phyloP scores from a whole-genome alignment of 2,113 vertebrate species.

The Pangasianodon hypophthalmus region DNA sequence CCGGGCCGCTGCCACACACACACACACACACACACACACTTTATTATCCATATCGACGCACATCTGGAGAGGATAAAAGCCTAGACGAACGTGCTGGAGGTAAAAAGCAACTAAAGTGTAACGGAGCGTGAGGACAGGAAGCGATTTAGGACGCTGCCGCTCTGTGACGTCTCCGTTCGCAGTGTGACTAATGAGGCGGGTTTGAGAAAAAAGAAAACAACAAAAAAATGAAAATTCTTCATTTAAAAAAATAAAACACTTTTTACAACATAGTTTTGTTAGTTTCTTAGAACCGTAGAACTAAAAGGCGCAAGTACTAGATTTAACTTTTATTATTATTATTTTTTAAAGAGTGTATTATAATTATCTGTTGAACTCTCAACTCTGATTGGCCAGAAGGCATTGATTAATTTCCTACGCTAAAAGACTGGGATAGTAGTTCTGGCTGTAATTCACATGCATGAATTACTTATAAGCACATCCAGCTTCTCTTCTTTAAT shows the following conservation, averaged over 20 bases:
- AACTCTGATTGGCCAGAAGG: not conserved
- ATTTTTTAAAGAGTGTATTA: not conserved
- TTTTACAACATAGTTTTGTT: too few species aligned
- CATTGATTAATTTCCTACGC: not conserved
- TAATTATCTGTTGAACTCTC: not conserved
- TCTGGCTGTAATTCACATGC: not conserved
- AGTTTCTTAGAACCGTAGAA: not conserved
- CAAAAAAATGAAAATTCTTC: not conserved
- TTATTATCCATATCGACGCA: not conserved
- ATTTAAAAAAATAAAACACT: too few species aligned
- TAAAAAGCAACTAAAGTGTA: not conserved
- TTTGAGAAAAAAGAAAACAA: not conserved
- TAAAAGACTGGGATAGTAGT: not conserved
- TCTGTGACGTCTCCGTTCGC: not conserved
- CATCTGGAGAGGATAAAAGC: conserved; percentile 2
- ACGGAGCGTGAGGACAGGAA: not conserved
- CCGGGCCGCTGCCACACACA: conserved; percentile 69
- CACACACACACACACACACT: not conserved
- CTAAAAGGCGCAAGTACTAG: not conserved
- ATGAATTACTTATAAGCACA: not conserved
- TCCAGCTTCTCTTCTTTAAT: not conserved
- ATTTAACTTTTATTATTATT: too few species aligned
- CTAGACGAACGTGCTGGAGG: not conserved
- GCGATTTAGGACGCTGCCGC: not conserved
- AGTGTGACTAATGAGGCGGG: not conserved